phyloP scores from a whole-genome alignment of 1,140 invertebrate species.

The Drosophila azteca region DNA sequence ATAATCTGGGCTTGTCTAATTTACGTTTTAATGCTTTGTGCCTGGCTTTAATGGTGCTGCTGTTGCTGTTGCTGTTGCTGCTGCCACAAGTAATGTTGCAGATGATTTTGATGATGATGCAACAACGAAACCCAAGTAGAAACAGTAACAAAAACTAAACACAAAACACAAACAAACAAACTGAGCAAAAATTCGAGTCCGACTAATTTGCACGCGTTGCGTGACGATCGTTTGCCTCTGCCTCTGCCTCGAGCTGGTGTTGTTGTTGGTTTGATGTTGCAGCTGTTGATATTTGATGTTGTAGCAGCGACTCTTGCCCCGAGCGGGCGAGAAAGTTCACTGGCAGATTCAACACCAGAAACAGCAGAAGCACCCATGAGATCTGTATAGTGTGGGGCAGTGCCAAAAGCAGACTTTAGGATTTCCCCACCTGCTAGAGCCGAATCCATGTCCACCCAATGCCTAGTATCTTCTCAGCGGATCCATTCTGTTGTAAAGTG shows the following conservation, averaged over 20 bases:
- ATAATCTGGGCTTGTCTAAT: conserved; percentile 60
- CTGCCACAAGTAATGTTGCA: conserved; percentile 13
- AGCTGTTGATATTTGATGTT: conserved; percentile 1
- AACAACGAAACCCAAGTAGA: conserved; percentile 34
- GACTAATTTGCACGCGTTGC: conserved; percentile 61
- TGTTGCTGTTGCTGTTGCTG: conserved; percentile 19
- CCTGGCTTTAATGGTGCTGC: conserved; percentile 27
- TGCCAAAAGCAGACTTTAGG: too few relatives aligned
- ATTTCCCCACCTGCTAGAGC: too few relatives aligned
- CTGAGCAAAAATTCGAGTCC: conserved; percentile 29
- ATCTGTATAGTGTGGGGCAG: too few relatives aligned
- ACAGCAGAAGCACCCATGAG: too few relatives aligned
- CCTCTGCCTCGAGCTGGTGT: conserved; percentile 27
- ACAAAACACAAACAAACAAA: too few relatives aligned
- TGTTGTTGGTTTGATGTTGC: not conserved
- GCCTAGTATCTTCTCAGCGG: too few relatives aligned
- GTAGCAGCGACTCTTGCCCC: not conserved
- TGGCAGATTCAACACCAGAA: too few relatives aligned
- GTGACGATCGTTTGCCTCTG: conserved; percentile 50
- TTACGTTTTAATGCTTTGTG: conserved; percentile 64
- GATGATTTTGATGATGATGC: conserved; percentile 46
- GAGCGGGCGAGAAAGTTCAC: too few relatives aligned
- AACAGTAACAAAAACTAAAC: conserved; percentile 9
- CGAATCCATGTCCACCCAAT: too few relatives aligned
- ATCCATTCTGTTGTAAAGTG: conserved; percentile 47